These are phyloP conservation scores for Crotalus tigris DNA, from an alignment of 2,113 vertebrate genomes.

Conservation along the genomic window DNA sequence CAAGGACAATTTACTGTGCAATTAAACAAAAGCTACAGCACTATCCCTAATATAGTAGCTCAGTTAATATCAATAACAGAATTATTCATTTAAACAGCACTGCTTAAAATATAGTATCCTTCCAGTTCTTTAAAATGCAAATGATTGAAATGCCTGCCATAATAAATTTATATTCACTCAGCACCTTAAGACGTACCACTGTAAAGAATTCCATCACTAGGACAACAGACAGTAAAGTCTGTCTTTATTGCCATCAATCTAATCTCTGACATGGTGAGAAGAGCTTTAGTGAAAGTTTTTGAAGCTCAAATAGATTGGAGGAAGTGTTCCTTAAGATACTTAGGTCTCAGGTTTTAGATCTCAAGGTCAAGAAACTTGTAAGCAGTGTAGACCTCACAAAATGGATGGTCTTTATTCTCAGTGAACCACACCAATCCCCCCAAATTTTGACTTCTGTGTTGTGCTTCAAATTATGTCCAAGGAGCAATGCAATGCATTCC, in stretches of 20 bases:
- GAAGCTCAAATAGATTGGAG: not conserved
- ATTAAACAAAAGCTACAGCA: not conserved
- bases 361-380: not conserved
- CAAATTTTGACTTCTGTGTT: not conserved
- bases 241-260: not conserved
- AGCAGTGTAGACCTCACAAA: not conserved
- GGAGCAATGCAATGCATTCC: not conserved
- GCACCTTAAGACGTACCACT: not conserved
- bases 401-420: not conserved
- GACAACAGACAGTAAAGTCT: not conserved
- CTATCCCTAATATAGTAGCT: not conserved
- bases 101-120: not conserved
- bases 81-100: not conserved
- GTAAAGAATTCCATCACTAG: not conserved
- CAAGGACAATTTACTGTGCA: not conserved
- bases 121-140: not conserved
- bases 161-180: not conserved
- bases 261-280: not conserved
- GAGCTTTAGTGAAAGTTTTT: not conserved
- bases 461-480: not conserved
- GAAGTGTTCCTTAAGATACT: not conserved
- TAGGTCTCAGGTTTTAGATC: not conserved
- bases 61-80: not conserved
- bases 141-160: not conserved
- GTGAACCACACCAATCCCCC: not conserved